Percentiles rank a stretch among this genome's conserved stretches.
phyloP scores from a whole-genome alignment of 2,113 vertebrate genomes.

The Carlito syrichta region DNA sequence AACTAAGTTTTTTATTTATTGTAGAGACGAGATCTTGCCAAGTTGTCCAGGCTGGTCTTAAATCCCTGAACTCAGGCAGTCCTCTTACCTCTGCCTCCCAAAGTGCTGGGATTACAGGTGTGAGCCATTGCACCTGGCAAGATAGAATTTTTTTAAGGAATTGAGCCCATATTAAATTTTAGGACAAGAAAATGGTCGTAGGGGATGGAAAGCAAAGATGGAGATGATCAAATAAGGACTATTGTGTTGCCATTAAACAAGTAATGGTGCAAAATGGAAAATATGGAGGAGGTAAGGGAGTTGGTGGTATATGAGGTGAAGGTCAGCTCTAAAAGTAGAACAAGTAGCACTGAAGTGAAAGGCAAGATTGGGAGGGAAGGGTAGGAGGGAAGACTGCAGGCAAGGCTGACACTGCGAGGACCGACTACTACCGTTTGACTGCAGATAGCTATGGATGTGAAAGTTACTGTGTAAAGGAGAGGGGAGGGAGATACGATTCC shows the following conservation, averaged over 20 bases:
- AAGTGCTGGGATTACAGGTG: no score
- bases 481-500: not conserved
- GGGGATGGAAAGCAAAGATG: not conserved
- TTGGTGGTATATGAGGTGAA: not conserved
- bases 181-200: not conserved
- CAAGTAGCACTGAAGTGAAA: not conserved
- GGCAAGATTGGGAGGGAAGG: not conserved
- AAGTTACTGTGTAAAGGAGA: not conserved
- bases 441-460: not conserved
- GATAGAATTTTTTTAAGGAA: not conserved
- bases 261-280: not conserved
- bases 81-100: no score
- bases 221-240: not conserved
- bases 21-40: no score
- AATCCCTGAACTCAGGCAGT: no score
- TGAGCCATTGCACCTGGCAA: no score
- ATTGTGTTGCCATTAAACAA: not conserved
- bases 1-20: no score
- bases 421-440: not conserved
- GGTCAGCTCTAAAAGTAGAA: not conserved
- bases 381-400: not conserved
- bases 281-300: not conserved
- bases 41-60: no score
- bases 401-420: not conserved
- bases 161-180: not conserved